Base-by-base conservation (phyloP, 2,888 invertebrate species). In the Crepidodera aurea region DNA sequence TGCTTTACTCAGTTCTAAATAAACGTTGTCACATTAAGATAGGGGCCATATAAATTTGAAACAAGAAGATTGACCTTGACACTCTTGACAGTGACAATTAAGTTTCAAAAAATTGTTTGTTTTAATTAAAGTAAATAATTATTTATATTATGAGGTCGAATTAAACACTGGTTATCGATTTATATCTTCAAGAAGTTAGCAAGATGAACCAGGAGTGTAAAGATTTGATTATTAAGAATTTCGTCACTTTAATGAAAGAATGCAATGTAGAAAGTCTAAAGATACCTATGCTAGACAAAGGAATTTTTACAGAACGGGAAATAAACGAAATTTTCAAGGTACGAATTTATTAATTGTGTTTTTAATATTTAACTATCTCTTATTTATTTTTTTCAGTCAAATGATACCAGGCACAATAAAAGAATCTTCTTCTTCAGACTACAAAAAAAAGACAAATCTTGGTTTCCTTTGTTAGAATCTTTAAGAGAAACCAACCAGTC, bases 361-460 rank as follows among this genome's bases (percentile, higher is more conserved):
- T 16, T 46, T 13, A 25, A 48, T 48, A 13, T 29, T 42, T 46
- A 44, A 40, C 29, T 6, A 46, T n/a, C n/a, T n/a, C n/a, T 12
- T 37, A 12, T 34, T 56, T 34, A 19, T 4, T 32, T 44, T 40
- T 69, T 60, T 12, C 48, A 71, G 69, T 58, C 66, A 13, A 46
- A 60, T 32, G 71, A 75, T 67, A 65, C 64, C 29, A 61, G 66
- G 25, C 69, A 72, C 39, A 75, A 71, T 42, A 73, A 70, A 53
- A 60, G 72, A 42, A 13, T 67, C 15, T 71, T 75, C 51, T 68
- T 75, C 46, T 71, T 72, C 37, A 54, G 39, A 40, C 44, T 75
- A 2, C 65, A 69, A 19, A 68, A 71, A 46, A 74, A 75, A 56
- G 62, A 66, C 15, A 65, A 68, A n/a, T 68, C 66, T 25, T 67